Evolutionary conservation across 2,797 vertebrate genomes (phyloP).

Genomic region (Aratinga solstitialis): DNA sequence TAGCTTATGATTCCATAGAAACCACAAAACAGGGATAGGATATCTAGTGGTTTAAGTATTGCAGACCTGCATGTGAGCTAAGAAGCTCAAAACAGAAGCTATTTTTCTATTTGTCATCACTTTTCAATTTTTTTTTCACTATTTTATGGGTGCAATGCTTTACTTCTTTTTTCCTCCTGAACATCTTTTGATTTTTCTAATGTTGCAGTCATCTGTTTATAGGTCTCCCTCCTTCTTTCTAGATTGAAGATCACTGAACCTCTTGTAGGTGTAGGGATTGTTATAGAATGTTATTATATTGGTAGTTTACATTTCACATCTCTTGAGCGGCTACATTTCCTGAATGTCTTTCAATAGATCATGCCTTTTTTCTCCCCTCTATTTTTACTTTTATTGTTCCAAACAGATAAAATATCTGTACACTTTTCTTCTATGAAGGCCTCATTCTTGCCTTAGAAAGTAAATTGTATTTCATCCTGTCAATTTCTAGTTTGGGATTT

Average conservation of each 20-base stretch:
- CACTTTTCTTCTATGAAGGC: background rate
- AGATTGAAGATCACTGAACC: background rate
- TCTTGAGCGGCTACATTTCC: background rate
- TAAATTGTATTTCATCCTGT: constrained; percentile 24
- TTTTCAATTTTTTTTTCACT: background rate
- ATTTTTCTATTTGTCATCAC: background rate
- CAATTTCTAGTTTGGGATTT: constrained; percentile 30
- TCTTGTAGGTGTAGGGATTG: background rate
- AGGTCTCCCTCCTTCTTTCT: background rate
- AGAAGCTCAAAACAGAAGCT: background rate
- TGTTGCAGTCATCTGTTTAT: background rate
- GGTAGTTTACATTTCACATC: background rate
- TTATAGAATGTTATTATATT: background rate
- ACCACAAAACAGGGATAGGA: background rate
- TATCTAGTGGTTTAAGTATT: background rate
- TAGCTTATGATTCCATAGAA: background rate
- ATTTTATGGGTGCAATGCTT: background rate
- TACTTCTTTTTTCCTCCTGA: background rate
- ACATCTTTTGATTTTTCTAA: background rate
- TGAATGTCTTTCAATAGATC: background rate
- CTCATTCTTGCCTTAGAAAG: background rate
- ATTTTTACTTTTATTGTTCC: background rate
- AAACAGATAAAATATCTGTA: background rate
- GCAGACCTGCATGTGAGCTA: background rate
- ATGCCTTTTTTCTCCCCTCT: background rate